Evolutionary conservation across 2,797 vertebrate species (phyloP).

Genomic region (Astyanax mexicanus): DNA sequence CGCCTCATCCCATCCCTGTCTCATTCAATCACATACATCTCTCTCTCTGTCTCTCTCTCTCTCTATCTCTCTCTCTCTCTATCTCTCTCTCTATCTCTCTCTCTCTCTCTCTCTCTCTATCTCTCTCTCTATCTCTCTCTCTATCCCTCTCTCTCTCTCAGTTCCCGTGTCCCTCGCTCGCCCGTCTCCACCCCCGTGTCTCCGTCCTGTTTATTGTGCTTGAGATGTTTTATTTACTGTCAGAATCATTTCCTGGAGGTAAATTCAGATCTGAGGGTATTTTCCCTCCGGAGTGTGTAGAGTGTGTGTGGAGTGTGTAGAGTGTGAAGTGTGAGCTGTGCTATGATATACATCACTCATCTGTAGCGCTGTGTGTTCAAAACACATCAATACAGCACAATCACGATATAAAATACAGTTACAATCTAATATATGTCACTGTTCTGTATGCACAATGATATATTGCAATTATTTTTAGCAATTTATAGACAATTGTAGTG

Average conservation of each 20-base stretch:
- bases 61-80: too few species aligned
- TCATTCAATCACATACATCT: background rate
- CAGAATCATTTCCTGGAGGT: constrained; percentile 57
- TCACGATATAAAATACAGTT: too few species aligned
- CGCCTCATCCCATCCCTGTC: constrained; percentile 4
- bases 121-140: constrained; percentile 2
- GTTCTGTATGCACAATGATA: too few species aligned
- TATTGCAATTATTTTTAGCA: too few species aligned
- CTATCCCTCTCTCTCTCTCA: constrained; percentile 2
- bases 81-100: constrained; percentile 18
- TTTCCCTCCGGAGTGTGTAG: constrained; percentile 35
- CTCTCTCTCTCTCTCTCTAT: constrained; percentile 3
- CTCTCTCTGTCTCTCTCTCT: background rate
- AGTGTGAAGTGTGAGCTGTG: constrained; percentile 6
- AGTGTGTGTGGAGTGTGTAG: constrained; percentile 22
- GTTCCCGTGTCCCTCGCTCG: constrained; percentile 6
- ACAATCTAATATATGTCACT: too few species aligned
- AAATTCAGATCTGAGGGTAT: constrained; percentile 56
- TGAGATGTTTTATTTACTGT: constrained; percentile 61
- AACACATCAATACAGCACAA: too few species aligned
- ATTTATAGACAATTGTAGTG: too few species aligned
- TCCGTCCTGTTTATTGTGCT: constrained; percentile 45
- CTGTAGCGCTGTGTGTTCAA: background rate
- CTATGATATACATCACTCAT: constrained; percentile 34
- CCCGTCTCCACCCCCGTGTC: background rate